A percentile compares a stretch with the other conserved stretches of the same genome.
Evolutionary conservation across 2,888 invertebrate species (phyloP).

Genomic region (Erynnis tages): DNA sequence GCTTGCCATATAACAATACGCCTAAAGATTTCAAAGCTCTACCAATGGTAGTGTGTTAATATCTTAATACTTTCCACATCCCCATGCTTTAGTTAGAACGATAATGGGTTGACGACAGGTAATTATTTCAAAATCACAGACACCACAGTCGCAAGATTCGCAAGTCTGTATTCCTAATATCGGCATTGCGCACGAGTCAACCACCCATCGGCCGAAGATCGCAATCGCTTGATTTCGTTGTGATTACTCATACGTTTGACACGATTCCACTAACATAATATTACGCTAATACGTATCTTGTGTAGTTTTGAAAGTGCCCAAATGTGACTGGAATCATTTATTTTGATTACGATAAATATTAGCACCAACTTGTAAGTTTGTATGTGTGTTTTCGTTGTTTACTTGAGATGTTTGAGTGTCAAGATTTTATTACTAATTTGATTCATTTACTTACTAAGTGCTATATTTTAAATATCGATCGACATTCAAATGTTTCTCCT

Average conservation of each 20-base stretch:
- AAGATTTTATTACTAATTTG: not conserved
- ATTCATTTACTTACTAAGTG: not conserved
- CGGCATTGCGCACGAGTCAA: conserved; percentile 8
- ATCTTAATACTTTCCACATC: no score
- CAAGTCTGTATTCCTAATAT: not conserved
- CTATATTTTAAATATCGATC: no score
- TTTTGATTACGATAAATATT: conserved; percentile 9
- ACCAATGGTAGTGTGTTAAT: no score
- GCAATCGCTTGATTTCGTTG: conserved; percentile 14
- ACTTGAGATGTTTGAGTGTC: not conserved
- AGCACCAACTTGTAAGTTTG: not conserved
- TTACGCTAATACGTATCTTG: conserved; percentile 20
- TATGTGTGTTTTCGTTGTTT: not conserved
- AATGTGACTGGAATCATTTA: conserved; percentile 1
- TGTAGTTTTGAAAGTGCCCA: conserved; percentile 18
- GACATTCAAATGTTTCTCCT: no score
- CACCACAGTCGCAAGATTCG: no score
- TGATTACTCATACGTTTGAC: conserved; percentile 19
- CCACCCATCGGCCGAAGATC: conserved; percentile 14
- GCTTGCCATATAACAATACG: no score
- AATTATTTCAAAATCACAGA: no score
- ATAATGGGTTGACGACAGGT: no score
- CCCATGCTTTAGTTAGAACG: no score
- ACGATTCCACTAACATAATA: conserved; percentile 18
- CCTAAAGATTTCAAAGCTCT: no score